Base-by-base conservation (phyloP, 2,888 invertebrate species). In the Polyommatus icarus region DNA sequence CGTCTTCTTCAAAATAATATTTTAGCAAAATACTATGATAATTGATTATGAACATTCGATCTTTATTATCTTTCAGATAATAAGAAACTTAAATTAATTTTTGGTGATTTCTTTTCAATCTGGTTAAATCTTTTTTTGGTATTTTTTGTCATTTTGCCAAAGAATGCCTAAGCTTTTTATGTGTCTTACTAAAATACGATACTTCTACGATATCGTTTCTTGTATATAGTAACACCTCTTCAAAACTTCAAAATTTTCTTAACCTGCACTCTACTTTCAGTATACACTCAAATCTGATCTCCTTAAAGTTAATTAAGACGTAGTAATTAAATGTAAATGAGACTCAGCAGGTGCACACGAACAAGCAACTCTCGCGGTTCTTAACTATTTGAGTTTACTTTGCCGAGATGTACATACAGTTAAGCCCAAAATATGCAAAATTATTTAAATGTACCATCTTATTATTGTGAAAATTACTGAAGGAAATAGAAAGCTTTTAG, bases 281-380 rank as follows among this genome's bases (percentile, higher is more conserved):
- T 54, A 29, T 67, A 67, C 67, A 67, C 18, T 67, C 67, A 29
- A 67, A 75, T 54, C 29, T 54, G 75, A 77, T 77, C 77, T 77
- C 80, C 83, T 82, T 82, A 81, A 78, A 83, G 81, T 82, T 83
- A 84, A 85, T 84, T 84, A 83, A 83, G 80, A 79, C 81, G 82
- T 80, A 76, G 73, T 86, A 84, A 85, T 85, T 85, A 84, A 85
- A 84, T 84, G 84, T 84, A 84, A 85, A 85, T 85, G 82, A 82
- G 83, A 83, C 80, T 80, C 78, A 83, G 80, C 84, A 85, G 85
- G 86, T 86, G 85, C 81, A 80, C 24, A 78, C 78, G 78, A 80
- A 80, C 79, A 76, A 76, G 76, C 24, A 75, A 80, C 81, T 82
- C 80, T 81, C 82, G 82, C 81, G 82, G 80, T 79, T 81, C 82